Evolutionary conservation across 2,888 invertebrate genomes (phyloP).

Genomic region (Oxyteleia sp.): DNA sequence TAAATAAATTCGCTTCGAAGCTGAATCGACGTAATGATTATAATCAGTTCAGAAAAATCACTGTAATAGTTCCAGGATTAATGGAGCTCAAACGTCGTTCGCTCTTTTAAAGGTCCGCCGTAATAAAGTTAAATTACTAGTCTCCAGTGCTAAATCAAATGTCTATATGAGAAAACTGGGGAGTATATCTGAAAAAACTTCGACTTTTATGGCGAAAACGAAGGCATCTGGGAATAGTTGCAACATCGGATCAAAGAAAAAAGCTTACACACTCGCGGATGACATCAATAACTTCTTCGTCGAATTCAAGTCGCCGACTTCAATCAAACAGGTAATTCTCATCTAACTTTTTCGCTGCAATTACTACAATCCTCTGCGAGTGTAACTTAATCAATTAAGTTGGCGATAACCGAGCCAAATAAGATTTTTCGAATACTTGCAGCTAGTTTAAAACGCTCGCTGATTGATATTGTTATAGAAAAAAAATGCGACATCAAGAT

Average conservation of each 20-base stretch:
- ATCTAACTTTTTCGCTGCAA: slow-evolving; percentile 29
- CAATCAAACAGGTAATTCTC: slow-evolving; percentile 29
- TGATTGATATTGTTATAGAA: no score
- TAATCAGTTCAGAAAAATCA: slow-evolving; percentile 10
- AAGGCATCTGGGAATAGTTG: slow-evolving; percentile 9
- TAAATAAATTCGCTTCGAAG: background rate
- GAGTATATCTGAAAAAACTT: background rate
- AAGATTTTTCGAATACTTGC: slow-evolving; percentile 3
- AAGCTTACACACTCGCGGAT: slow-evolving; percentile 23
- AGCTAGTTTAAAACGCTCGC: background rate
- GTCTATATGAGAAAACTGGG: slow-evolving; percentile 2
- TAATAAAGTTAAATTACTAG: slow-evolving; percentile 22
- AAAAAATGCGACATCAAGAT: no score
- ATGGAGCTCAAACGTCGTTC: slow-evolving; percentile 20
- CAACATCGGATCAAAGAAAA: slow-evolving; percentile 19
- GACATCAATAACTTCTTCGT: slow-evolving; percentile 35
- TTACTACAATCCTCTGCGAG: background rate
- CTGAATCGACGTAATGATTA: background rate
- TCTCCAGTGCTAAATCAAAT: slow-evolving; percentile 10
- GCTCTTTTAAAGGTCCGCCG: slow-evolving; percentile 21
- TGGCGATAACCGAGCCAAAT: slow-evolving; percentile 13
- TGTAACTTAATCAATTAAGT: slow-evolving; percentile 31
- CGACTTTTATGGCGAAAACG: slow-evolving; percentile 15
- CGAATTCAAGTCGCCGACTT: slow-evolving; percentile 14
- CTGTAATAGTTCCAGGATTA: slow-evolving; percentile 9